Conservation (phyloP, 2,797 vertebrate genomes). For the Rhincodon typus region DNA sequence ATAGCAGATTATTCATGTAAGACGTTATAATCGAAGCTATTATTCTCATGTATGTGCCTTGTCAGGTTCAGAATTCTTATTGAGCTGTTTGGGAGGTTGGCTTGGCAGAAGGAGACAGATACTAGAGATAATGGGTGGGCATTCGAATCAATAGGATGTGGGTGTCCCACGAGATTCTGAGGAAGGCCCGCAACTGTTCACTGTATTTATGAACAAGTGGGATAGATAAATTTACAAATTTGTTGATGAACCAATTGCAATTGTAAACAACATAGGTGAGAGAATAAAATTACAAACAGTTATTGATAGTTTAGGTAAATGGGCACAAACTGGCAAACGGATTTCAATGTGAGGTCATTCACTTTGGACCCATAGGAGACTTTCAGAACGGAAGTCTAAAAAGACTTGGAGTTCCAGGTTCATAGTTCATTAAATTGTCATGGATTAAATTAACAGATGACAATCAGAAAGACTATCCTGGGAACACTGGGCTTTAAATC, state of each 20-base stretch:
- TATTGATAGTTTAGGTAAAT: not conserved
- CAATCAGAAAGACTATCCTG: not conserved
- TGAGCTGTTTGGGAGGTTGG: not conserved
- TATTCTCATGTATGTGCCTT: not conserved
- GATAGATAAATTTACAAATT: not conserved
- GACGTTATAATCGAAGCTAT: not conserved
- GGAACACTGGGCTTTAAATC: too few relatives aligned
- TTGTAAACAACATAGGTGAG: too few relatives aligned
- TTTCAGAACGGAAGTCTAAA: not conserved
- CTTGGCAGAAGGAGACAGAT: not conserved
- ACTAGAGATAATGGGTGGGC: not conserved
- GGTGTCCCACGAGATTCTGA: too few relatives aligned
- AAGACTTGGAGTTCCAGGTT: not conserved
- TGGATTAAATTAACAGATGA: not conserved
- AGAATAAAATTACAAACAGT: too few relatives aligned
- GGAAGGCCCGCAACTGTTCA: not conserved
- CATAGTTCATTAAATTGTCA: not conserved
- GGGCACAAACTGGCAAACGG: too few relatives aligned
- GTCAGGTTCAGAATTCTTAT: not conserved
- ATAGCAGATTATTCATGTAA: not conserved
- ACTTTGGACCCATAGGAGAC: not conserved
- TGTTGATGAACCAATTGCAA: not conserved
- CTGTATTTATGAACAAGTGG: not conserved
- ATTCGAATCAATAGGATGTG: not conserved
- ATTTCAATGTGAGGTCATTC: not conserved